These are phyloP conservation scores for Heliconius sara DNA, from an alignment of 2,888 invertebrate species.

Conservation along the genomic window DNA sequence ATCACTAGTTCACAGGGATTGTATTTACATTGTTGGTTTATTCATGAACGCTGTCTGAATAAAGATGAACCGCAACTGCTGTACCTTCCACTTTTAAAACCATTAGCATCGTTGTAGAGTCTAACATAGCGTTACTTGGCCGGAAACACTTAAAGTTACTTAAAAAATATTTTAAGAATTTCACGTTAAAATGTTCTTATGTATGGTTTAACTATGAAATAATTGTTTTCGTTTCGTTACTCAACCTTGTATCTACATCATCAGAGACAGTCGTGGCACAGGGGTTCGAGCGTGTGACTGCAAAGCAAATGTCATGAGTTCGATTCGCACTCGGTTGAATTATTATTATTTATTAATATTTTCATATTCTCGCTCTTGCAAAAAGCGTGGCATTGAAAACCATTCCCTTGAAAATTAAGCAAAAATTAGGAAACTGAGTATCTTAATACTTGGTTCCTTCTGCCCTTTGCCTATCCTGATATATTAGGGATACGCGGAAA, in stretches of 20 bases:
- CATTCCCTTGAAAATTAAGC: no score
- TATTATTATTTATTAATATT: no score
- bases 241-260: background rate
- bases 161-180: background rate
- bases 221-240: background rate
- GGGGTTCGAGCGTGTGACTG: no score
- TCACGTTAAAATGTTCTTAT: background rate
- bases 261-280: no score
- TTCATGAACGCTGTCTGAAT: conserved; percentile 78
- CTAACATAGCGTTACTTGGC: conserved; percentile 29
- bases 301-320: no score
- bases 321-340: background rate
- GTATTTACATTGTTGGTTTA: conserved; percentile 75
- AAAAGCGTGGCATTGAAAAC: no score
- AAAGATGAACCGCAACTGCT: conserved; percentile 73
- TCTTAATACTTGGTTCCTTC: no score
- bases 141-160: conserved; percentile 12
- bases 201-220: background rate
- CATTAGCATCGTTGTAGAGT: conserved; percentile 53
- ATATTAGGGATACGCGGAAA: no score
- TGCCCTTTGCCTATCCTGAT: no score
- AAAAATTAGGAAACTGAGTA: no score
- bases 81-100: conserved; percentile 60
- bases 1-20: conserved; percentile 69
- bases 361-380: no score